phyloP scores from a whole-genome alignment of 2,888 invertebrate genomes.

The Phlogophora meticulosa region DNA sequence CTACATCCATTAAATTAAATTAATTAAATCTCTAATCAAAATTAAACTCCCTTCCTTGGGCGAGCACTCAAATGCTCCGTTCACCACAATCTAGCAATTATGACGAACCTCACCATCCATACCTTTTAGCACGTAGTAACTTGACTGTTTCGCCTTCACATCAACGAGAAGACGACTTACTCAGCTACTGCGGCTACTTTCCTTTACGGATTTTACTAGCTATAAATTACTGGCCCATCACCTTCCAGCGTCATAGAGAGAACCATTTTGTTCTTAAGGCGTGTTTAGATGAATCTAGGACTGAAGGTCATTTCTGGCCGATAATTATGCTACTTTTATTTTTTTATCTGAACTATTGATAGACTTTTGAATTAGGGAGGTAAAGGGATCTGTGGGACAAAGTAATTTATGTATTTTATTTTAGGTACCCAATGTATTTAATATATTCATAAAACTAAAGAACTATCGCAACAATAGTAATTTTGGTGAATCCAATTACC shows the following conservation, averaged over 20 bases:
- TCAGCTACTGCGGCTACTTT: slow-evolving; percentile 46
- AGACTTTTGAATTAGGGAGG: too few species aligned
- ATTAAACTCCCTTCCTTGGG: neutral
- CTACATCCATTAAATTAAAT: neutral
- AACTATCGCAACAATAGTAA: too few species aligned
- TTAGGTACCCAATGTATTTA: too few species aligned
- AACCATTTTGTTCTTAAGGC: slow-evolving; percentile 26
- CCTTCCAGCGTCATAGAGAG: slow-evolving; percentile 30
- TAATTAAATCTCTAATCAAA: slow-evolving; percentile 16
- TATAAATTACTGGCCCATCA: slow-evolving; percentile 55
- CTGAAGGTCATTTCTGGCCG: neutral
- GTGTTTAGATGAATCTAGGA: slow-evolving; percentile 14
- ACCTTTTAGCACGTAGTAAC: slow-evolving; percentile 49
- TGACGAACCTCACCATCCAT: slow-evolving; percentile 17
- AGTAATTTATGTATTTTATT: too few species aligned
- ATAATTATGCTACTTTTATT: neutral
- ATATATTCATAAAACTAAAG: too few species aligned
- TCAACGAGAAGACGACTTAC: slow-evolving; percentile 54
- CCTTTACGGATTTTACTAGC: slow-evolving; percentile 52
- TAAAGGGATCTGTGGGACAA: too few species aligned
- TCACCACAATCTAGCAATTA: slow-evolving; percentile 36
- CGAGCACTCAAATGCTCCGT: slow-evolving; percentile 13
- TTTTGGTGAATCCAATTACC: too few species aligned
- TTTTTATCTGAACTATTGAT: too few species aligned
- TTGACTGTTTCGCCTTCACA: slow-evolving; percentile 40